Evolutionary conservation across 2,113 vertebrate genomes (phyloP).

Genomic region (Anarrhichthys ocellatus): DNA sequence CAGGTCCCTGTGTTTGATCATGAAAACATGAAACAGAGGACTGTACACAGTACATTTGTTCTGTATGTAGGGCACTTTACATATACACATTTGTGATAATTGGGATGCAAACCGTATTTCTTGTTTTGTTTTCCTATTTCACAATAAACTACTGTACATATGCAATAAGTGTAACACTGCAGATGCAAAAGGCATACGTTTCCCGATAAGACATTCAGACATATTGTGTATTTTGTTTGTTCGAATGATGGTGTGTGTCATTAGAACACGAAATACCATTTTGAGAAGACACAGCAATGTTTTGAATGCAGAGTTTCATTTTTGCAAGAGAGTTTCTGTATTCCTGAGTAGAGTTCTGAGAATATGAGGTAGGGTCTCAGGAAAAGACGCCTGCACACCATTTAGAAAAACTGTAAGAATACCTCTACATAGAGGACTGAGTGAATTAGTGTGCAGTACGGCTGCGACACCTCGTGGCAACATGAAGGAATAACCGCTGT

Average conservation of each 20-base stretch:
- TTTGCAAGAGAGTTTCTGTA: not conserved
- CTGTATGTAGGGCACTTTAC: too few relatives aligned
- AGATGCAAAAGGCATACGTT: not conserved
- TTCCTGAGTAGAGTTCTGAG: not conserved
- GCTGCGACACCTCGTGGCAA: constrained; percentile 43
- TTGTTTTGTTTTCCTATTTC: not conserved
- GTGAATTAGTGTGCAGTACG: not conserved
- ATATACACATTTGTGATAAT: not conserved
- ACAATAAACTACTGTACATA: not conserved
- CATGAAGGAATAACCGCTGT: rapidly evolving
- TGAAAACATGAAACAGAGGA: not conserved
- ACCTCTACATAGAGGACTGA: not conserved
- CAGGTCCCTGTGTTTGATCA: not conserved
- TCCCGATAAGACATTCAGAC: not conserved
- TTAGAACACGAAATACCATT: not conserved
- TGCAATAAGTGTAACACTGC: not conserved
- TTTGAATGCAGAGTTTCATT: not conserved
- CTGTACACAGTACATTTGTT: not conserved
- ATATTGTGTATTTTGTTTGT: not conserved
- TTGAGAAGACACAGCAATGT: not conserved
- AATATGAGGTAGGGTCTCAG: not conserved
- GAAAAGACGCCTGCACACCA: not conserved
- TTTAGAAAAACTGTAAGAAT: not conserved
- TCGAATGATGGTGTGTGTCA: not conserved
- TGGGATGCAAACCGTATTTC: not conserved